Evolutionary conservation across 1,140 invertebrate species (phyloP).

Genomic region (Scaptomyza hsui): DNA sequence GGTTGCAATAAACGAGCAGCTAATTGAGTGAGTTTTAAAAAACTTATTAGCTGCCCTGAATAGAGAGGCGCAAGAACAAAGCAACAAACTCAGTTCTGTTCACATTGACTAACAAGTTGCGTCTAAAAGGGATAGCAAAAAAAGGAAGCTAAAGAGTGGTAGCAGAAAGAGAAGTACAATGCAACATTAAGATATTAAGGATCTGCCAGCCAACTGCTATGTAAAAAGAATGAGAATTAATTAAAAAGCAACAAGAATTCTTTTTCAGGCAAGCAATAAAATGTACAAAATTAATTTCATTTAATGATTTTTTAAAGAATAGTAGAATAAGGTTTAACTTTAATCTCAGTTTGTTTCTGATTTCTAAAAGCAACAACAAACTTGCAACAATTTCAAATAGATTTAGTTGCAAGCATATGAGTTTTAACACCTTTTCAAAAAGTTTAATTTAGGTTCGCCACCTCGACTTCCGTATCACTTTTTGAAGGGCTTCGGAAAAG

Average conservation of each 20-base stretch:
- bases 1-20: conserved; percentile 52
- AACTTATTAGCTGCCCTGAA: conserved; percentile 66
- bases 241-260: conserved; percentile 1
- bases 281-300: not conserved
- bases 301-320: not conserved
- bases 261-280: not conserved
- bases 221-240: not conserved
- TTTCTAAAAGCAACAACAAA: not conserved
- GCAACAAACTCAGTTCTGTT: conserved; percentile 10
- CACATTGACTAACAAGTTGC: conserved; percentile 1
- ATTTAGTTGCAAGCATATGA: not conserved
- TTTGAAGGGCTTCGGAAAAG: conserved; percentile 24
- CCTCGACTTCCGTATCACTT: not conserved
- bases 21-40: conserved; percentile 72
- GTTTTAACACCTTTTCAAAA: not conserved
- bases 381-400: not conserved
- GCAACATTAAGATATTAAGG: conserved; percentile 25
- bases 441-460: not conserved
- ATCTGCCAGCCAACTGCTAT: conserved; percentile 6
- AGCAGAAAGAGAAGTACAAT: conserved; percentile 1
- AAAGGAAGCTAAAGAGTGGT: not conserved
- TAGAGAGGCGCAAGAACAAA: conserved; percentile 32
- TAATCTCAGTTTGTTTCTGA: not conserved
- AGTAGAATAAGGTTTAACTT: not conserved
- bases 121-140: not conserved